Conservation (phyloP, 2,797 vertebrate species). For the Arctocebus calabarensis region DNA sequence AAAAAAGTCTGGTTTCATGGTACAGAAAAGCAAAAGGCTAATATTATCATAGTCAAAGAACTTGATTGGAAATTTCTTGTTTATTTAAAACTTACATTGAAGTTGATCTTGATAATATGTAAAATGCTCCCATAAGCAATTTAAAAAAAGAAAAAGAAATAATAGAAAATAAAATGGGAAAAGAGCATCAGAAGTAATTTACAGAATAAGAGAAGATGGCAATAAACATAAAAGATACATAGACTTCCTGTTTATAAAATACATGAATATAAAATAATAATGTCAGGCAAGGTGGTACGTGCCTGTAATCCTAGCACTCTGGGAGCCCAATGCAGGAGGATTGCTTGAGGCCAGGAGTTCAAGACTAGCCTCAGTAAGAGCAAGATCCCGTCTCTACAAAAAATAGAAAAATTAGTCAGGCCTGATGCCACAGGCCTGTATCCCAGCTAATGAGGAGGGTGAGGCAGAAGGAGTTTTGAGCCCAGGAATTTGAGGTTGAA, state of each 20-base stretch:
- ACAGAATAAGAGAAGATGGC: not conserved
- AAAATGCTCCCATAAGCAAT: not conserved
- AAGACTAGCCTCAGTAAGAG: no score
- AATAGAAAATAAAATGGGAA: not conserved
- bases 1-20: slow-evolving; percentile 5
- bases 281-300: no score
- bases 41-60: slow-evolving; percentile 7
- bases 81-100: slow-evolving; percentile 35
- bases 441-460: no score
- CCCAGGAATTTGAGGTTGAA: no score
- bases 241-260: not conserved
- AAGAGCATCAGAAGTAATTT: not conserved
- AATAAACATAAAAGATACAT: not conserved
- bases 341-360: no score
- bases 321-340: no score
- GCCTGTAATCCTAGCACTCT: no score
- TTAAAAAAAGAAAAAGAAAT: not conserved
- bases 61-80: slow-evolving; percentile 8
- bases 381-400: no score
- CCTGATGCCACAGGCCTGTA: no score
- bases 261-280: not conserved
- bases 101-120: not conserved
- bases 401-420: no score
- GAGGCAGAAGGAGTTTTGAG: no score
- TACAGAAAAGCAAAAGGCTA: not conserved